phyloP scores from a whole-genome alignment of 2,113 vertebrate species.

The Osmerus mordax region DNA sequence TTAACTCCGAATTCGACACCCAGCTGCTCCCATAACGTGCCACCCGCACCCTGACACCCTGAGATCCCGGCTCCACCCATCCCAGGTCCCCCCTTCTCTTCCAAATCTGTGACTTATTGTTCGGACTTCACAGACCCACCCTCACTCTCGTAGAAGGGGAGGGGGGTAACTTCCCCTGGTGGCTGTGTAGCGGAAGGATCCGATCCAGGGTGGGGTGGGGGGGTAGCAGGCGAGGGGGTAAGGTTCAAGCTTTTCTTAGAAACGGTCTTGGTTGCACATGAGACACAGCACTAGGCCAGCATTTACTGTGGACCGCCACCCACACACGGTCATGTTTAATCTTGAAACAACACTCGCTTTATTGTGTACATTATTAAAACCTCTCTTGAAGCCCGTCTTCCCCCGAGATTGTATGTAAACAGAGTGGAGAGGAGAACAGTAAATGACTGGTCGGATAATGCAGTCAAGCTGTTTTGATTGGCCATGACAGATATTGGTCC shows the following conservation, averaged over 20 bases:
- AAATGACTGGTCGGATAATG: background rate
- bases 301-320: background rate
- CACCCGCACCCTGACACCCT: background rate
- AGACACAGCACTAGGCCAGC: background rate
- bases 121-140: constrained; percentile 26
- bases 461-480: background rate
- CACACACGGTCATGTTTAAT: background rate
- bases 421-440: background rate
- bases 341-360: constrained; percentile 23
- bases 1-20: no score
- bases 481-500: background rate
- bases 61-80: no score
- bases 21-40: background rate
- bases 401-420: background rate
- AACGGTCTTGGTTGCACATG: background rate
- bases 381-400: background rate
- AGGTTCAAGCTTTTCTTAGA: constrained; percentile 30
- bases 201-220: background rate
- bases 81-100: no score
- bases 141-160: constrained; percentile 31
- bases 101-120: constrained; percentile 8
- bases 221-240: constrained; percentile 2
- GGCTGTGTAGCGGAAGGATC: constrained; percentile 7
- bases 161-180: constrained; percentile 45
- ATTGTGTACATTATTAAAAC: constrained; percentile 9